A percentile compares a stretch with the other conserved stretches of the same genome.
phyloP scores from a whole-genome alignment of 2,888 invertebrate genomes.

The Tenthredo notha region DNA sequence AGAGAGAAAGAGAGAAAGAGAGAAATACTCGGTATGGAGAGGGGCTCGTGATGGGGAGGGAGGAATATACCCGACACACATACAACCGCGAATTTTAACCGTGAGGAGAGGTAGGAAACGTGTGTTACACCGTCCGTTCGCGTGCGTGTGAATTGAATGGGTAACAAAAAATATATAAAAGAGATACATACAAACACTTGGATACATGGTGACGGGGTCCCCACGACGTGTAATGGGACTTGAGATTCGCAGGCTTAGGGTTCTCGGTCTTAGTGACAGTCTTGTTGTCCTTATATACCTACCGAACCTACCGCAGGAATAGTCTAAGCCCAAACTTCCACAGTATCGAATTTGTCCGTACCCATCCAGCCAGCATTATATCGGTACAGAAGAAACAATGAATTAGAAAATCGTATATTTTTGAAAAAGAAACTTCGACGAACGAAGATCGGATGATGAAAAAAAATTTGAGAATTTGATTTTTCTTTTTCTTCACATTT shows the following conservation, averaged over 20 bases:
- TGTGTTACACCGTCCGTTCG: neutral
- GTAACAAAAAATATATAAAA: slow-evolving; percentile 44
- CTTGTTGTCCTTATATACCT: slow-evolving; percentile 12
- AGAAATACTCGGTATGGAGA: slow-evolving; percentile 17
- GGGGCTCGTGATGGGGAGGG: slow-evolving; percentile 49
- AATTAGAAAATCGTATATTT: too few species aligned
- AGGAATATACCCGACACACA: neutral
- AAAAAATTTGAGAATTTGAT: too few species aligned
- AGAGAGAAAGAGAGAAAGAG: slow-evolving; percentile 47
- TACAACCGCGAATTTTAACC: neutral
- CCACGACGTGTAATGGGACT: slow-evolving; percentile 46
- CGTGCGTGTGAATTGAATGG: slow-evolving; percentile 49
- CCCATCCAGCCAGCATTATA: neutral
- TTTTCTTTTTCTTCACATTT: too few species aligned
- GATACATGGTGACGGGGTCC: slow-evolving; percentile 16
- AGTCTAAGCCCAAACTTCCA: neutral
- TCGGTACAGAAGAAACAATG: neutral
- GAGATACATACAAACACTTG: slow-evolving; percentile 18
- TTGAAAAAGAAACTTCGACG: too few species aligned
- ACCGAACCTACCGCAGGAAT: neutral
- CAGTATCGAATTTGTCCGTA: neutral
- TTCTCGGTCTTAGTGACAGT: slow-evolving; percentile 24
- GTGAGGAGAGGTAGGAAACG: slow-evolving; percentile 38
- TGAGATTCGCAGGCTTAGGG: slow-evolving; percentile 44
- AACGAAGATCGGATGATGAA: too few species aligned